Evolutionary conservation across 92 coral and sea anemone species (phyloP), one percentile per base, ranked within the genome.

Genomic region (Diadumene lineata): DNA sequence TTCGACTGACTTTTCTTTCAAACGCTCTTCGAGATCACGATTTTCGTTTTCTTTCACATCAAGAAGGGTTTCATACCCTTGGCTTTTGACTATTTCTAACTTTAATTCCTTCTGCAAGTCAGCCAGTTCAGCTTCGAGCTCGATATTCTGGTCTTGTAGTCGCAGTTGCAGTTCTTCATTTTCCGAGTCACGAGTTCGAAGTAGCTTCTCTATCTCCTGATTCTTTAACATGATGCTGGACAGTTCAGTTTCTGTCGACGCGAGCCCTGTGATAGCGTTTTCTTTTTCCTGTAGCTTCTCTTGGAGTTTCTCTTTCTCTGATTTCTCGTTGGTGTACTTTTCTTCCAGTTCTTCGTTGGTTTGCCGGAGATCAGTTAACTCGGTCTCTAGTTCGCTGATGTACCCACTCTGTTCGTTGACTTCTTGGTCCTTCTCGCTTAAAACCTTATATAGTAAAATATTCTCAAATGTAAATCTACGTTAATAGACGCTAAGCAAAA

Each of bases 181-280:
- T 56, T 90, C 96, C 26, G 81, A 43, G 65, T 91, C 97, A 17
- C 97, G 88, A 22, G 74, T 84, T 55, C 86, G 92, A 34, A 91
- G 61, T 64, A 91, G 70, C 23, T 77, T 76, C 70, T 91, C 93
- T 17, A 91, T 91, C 27, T 91, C 97, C 33, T 79, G 92, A 34
- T 89, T 91, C 46, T 88, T 88, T 25, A 71, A 26, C 85, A 81
- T 86, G 60, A 91, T 85, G n/a, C 81, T 88, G 11, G 84, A 75
- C 10, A 91, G 86, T 53, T 91, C 97, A 0, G 76, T 64, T 43
- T 91, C 90, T 0, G 93, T 84, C 33, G 97, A 84, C 9, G 97
- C 97, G 76, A 91, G 50, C 31, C 89, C 97, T 60, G 62, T 76
- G 25, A 89, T 64, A 64, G 84, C 76, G 7, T 80, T 57, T 34